Evolutionary conservation across 2,113 vertebrate species (phyloP), one percentile per base, ranked within the genome.

Genomic region (Phodopus roborovskii): DNA sequence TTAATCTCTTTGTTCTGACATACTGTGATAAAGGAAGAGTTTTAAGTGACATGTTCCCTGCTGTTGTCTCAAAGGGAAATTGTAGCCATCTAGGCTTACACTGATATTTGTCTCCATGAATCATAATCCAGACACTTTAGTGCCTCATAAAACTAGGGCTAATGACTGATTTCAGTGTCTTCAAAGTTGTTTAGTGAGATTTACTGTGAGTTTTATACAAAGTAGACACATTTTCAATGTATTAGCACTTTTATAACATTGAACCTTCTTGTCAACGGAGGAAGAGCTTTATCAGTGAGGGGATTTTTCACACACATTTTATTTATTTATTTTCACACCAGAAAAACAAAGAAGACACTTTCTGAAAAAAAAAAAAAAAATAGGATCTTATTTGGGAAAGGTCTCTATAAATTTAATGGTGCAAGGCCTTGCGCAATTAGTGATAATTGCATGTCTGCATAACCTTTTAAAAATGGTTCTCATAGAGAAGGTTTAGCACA

Each of bases 391-490:
- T 58, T 78, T 26, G 13, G 19, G 62, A 75, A 10, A 90, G 45
- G 73, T 45, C 20, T 15, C 20, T 74, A 30, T 75, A 82, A 85
- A n/a, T 66, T 20, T 20, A 92, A 84, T 33, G 10, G 15, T 53
- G 26, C 8, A 90, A 39, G 45, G 39, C 6, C 12, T 28, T 11
- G 3, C 3, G 84, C 71, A 95, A n/a, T 91, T 92, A 75, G 90
- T 78, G 22, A 91, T 70, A 96, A 97, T 96, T 74, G n/a, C 3
- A 88, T 97, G 87, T 87, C 42, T 71, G 16, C 45, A 15, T 66
- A 13, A 42, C 7, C 94, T 96, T 87, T 94, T 70, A 82, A 95
- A 48, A 68, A 73, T 73, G 19, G 24, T 96, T 33, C 33, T 95
- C 71, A 89, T 82, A 73, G 83, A 83, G 30, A 95, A 94, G 16